Percentiles rank a stretch among this genome's conserved stretches.
Evolutionary conservation across 2,113 vertebrate genomes (phyloP).

Genomic region (Gopherus evgoodei): DNA sequence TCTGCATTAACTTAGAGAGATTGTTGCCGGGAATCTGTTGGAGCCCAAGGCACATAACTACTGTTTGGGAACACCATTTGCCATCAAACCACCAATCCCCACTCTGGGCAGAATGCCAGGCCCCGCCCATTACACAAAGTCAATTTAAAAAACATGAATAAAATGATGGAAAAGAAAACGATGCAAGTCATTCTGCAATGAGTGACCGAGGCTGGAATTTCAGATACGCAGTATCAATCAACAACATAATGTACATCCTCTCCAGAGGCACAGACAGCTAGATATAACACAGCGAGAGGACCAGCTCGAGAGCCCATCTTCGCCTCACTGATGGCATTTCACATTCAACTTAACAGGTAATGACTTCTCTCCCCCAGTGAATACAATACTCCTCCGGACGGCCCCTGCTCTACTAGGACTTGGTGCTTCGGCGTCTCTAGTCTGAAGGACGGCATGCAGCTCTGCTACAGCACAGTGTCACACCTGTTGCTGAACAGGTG

Average conservation of each 20-base stretch:
- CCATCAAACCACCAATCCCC: not conserved
- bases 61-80: not conserved
- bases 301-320: not conserved
- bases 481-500: conserved; percentile 91
- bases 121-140: not conserved
- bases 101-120: not conserved
- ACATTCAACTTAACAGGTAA: conserved; percentile 42
- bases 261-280: conserved; percentile 7
- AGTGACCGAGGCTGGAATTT: not conserved
- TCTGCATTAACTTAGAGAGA: not conserved
- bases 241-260: rapidly evolving
- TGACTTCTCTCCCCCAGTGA: not conserved
- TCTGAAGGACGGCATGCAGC: not conserved
- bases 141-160: conserved; percentile 1
- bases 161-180: conserved; percentile 31
- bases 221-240: not conserved
- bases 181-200: not conserved
- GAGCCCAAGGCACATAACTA: not conserved
- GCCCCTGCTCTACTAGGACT: not conserved
- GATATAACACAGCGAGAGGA: conserved; percentile 4
- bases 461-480: conserved; percentile 78
- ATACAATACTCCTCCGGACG: not conserved
- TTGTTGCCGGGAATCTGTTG: not conserved
- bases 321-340: not conserved
- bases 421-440: conserved; percentile 14